phyloP scores from a whole-genome alignment of 2,797 vertebrate species.

The Centroberyx gerrardi region DNA sequence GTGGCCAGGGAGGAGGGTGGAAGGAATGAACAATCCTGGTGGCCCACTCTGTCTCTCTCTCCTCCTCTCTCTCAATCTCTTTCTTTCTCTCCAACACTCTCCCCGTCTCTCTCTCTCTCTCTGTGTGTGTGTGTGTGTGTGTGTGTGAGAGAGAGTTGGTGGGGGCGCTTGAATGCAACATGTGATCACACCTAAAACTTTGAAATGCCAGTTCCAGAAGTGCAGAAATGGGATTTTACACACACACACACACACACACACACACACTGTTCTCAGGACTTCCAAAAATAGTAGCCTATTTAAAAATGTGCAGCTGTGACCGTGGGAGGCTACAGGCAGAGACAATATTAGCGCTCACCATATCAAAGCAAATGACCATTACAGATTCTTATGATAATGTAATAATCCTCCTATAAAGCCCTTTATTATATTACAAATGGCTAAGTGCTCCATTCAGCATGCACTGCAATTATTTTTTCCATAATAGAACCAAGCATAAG shows the following conservation, averaged over 20 bases:
- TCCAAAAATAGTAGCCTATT: too few relatives aligned
- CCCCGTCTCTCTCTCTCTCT: too few relatives aligned
- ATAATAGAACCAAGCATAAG: background rate
- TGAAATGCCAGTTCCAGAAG: too few relatives aligned
- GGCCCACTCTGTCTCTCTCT: background rate
- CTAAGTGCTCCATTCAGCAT: slow-evolving; percentile 5
- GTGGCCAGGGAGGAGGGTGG: background rate
- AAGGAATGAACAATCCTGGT: slow-evolving; percentile 1
- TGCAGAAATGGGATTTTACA: background rate
- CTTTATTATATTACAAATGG: slow-evolving; percentile 9
- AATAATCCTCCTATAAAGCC: slow-evolving; percentile 2
- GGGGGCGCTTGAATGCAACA: too few relatives aligned
- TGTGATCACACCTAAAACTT: too few relatives aligned
- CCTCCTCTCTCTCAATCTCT: background rate
- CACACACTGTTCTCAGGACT: background rate
- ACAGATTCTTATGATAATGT: background rate
- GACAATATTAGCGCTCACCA: background rate
- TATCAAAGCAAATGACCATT: slow-evolving; percentile 11
- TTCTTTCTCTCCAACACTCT: background rate
- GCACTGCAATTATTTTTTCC: background rate
- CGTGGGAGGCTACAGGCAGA: too few relatives aligned
- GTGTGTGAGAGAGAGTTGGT: too few relatives aligned
- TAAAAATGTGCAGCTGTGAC: too few relatives aligned
- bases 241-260: background rate
- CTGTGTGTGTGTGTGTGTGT: too few relatives aligned